Evolutionary conservation across 1,140 invertebrate species (phyloP), one percentile per base, ranked within the genome.

Genomic region (Melipona quadrifasciata): DNA sequence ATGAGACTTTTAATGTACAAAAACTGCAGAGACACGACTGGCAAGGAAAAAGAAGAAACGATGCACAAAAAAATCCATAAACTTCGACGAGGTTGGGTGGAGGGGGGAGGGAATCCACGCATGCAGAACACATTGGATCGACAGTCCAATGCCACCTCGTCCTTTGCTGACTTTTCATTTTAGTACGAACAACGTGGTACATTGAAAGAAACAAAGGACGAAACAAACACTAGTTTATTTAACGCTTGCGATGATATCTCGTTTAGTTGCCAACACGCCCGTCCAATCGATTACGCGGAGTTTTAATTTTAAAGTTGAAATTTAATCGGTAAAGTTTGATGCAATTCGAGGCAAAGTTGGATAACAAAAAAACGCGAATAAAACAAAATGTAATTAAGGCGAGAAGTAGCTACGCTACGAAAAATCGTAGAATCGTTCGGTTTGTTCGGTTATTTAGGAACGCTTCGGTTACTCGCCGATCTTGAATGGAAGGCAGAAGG

Each of bases 141-240:
- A 97, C 97, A 97, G 97, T 97, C 97, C 97, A 97, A 97, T 97
- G 97, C 97, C 97, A 97, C 97, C 97, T 97, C 97, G 97, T 97
- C 97, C 65, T 70, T 39, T 10, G 2, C 17, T 70, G 10, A 67
- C 57, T 74, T 70, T 80, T 67, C 57, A 57, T 79, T 21, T 19
- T 27, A 86, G 83, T 86, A 74, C 82, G 53, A 39, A 67, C 67
- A 65, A 67, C 77, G 84, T 65, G 80, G 57, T 77, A 53, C 61
- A 47, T 8, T 0, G 39, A 47, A 47, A 10, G 39, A 47, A 47
- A 47, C 8, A 8, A 10, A 47, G 39, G 31, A 31, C 31, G 31
- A 31, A 31, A 31, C 31, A 31, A 31, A 31, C 31, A 2, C 31
- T 31, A 31, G 31, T 31, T 31, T 31, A 1, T 31, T 31, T 31